Conservation (phyloP, 2,113 vertebrate genomes). For the Tychaedon coryphoeus region DNA sequence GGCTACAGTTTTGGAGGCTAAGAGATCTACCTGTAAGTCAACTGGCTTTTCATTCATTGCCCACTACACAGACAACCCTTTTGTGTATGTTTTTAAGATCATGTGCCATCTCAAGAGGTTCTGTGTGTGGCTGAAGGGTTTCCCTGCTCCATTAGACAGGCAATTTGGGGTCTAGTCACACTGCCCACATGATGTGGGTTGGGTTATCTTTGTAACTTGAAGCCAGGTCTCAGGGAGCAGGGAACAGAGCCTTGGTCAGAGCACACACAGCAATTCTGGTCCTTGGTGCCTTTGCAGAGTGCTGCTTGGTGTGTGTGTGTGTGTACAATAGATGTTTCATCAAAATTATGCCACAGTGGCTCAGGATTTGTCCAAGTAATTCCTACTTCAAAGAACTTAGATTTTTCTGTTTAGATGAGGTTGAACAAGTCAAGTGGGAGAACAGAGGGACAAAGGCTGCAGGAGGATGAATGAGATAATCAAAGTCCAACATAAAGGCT, state of each 20-base stretch:
- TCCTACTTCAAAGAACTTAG: background rate
- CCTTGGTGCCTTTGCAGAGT: background rate
- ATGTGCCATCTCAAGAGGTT: background rate
- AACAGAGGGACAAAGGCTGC: background rate
- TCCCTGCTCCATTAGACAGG: background rate
- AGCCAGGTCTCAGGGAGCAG: background rate
- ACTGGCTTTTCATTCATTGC: background rate
- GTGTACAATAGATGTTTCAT: background rate
- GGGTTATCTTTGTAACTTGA: background rate
- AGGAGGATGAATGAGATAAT: background rate
- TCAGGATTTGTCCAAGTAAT: background rate
- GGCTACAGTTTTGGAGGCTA: background rate
- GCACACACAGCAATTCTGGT: background rate
- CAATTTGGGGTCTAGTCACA: background rate
- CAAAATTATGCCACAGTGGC: background rate
- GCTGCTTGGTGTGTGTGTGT: background rate
- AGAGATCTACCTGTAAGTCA: background rate
- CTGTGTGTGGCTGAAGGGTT: background rate
- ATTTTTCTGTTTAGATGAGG: background rate
- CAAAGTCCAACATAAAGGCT: background rate
- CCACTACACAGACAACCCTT: background rate
- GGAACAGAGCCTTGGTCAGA: background rate
- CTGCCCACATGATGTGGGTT: background rate
- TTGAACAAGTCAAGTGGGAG: background rate
- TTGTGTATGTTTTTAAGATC: background rate